Percentiles rank a stretch among this genome's conserved stretches.
Evolutionary conservation across 1,140 invertebrate genomes (phyloP).

Genomic region (Cyclargus thomasi): DNA sequence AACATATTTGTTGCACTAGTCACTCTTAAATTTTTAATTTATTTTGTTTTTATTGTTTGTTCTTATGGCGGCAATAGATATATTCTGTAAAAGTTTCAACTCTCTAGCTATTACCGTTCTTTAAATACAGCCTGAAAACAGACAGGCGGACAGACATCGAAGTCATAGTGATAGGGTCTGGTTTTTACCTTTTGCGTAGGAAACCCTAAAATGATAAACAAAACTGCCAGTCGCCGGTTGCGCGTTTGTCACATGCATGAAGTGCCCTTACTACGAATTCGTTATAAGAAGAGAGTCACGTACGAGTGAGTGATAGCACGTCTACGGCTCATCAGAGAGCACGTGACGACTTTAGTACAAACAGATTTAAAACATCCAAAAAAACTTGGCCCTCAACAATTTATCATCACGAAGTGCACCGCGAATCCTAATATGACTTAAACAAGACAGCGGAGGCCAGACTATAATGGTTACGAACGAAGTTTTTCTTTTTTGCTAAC

Average conservation of each 20-base stretch:
- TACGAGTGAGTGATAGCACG: constrained; percentile 62
- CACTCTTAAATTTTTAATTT: too few relatives aligned
- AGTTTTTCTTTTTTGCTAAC: constrained; percentile 20
- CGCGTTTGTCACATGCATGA: neutral
- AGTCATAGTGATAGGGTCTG: too few relatives aligned
- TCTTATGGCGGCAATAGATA: too few relatives aligned
- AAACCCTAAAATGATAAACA: too few relatives aligned
- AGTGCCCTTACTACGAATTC: neutral
- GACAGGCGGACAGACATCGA: too few relatives aligned
- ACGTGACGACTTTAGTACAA: constrained; percentile 61
- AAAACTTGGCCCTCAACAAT: constrained; percentile 21
- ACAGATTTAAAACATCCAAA: constrained; percentile 21
- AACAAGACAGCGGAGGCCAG: constrained; percentile 17
- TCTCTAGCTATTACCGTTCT: too few relatives aligned
- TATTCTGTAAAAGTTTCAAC: too few relatives aligned
- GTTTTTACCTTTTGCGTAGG: too few relatives aligned
- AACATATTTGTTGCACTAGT: too few relatives aligned
- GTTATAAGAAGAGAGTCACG: constrained; percentile 19
- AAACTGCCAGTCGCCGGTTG: neutral
- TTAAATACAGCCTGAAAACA: too few relatives aligned
- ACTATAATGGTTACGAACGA: constrained; percentile 19
- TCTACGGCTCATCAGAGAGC: constrained; percentile 64
- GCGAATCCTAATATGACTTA: constrained; percentile 13
- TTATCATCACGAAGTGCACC: constrained; percentile 8
- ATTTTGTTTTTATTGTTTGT: too few relatives aligned